These are phyloP conservation scores for Drosophila seclusa DNA, from an alignment of 2,888 invertebrate species.

Conservation along the genomic window DNA sequence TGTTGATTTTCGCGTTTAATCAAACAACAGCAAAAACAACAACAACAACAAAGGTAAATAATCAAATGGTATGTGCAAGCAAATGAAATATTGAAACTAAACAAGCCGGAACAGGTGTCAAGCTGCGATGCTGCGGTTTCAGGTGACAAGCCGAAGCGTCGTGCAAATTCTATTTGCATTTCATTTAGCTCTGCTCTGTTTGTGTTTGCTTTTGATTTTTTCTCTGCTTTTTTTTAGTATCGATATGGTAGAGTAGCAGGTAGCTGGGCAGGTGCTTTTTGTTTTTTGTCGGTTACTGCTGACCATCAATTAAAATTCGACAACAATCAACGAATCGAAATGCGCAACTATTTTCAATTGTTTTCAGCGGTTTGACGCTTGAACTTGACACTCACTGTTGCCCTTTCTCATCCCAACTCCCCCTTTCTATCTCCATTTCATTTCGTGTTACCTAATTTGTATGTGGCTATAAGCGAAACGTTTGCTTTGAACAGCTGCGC, in stretches of 20 bases:
- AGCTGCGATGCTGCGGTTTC: slow-evolving; percentile 29
- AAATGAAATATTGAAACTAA: slow-evolving; percentile 80
- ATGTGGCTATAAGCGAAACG: slow-evolving; percentile 31
- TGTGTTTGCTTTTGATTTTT: slow-evolving; percentile 7
- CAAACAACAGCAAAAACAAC: slow-evolving; percentile 25
- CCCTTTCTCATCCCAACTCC: background rate
- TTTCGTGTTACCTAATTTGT: slow-evolving; percentile 32
- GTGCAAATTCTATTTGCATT: slow-evolving; percentile 71
- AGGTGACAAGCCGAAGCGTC: slow-evolving; percentile 57
- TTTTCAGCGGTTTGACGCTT: slow-evolving; percentile 57
- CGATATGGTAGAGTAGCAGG: background rate
- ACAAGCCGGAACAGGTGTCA: slow-evolving; percentile 79
- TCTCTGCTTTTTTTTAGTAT: slow-evolving; percentile 16
- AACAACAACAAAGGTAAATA: slow-evolving; percentile 48
- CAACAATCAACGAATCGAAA: slow-evolving; percentile 70
- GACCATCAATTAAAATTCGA: slow-evolving; percentile 64
- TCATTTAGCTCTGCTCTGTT: slow-evolving; percentile 60
- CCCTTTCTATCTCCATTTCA: background rate
- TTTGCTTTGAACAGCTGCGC: slow-evolving; percentile 67
- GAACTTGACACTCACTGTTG: slow-evolving; percentile 68
- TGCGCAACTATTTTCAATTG: slow-evolving; percentile 74
- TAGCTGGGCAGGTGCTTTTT: background rate
- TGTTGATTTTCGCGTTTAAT: slow-evolving; percentile 40
- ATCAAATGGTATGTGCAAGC: slow-evolving; percentile 76
- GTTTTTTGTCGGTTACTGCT: slow-evolving; percentile 15